phyloP scores from a whole-genome alignment of 1,140 invertebrate species.

The Drosophila sulfurigaster region DNA sequence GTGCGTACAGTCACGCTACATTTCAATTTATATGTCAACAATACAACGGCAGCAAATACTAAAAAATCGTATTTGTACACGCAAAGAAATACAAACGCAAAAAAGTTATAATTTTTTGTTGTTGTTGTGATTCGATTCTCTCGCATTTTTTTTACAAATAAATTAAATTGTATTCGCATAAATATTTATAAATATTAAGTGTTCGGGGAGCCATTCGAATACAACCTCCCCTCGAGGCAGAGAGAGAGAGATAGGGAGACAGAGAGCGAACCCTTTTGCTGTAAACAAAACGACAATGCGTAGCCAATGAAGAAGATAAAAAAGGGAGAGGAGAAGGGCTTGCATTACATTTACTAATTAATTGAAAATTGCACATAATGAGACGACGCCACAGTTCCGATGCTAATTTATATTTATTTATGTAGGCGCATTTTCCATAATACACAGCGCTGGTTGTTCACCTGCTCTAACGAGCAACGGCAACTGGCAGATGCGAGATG shows the following conservation, averaged over 20 bases:
- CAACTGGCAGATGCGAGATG: not conserved
- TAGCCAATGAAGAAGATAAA: not conserved
- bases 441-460: not conserved
- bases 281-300: slow-evolving; percentile 9
- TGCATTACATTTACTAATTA: slow-evolving; percentile 81
- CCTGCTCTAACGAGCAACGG: not conserved
- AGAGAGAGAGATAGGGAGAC: no score
- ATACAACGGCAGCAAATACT: slow-evolving; percentile 66
- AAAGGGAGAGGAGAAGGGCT: slow-evolving; percentile 16
- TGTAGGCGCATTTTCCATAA: slow-evolving; percentile 41
- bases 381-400: slow-evolving; percentile 68
- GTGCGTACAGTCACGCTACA: slow-evolving; percentile 45
- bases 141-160: slow-evolving; percentile 59
- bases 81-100: slow-evolving; percentile 51
- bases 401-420: slow-evolving; percentile 81
- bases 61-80: slow-evolving; percentile 58
- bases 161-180: slow-evolving; percentile 80
- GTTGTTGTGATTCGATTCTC: slow-evolving; percentile 3
- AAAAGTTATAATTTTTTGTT: slow-evolving; percentile 49
- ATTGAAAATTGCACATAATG: slow-evolving; percentile 77
- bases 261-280: not conserved
- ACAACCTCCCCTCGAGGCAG: slow-evolving; percentile 25
- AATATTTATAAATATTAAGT: slow-evolving; percentile 84
- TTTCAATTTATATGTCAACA: slow-evolving; percentile 81
- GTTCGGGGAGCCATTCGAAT: slow-evolving; percentile 76